Base-by-base conservation (phyloP, 1,140 invertebrate genomes). In the Macrobrachium nipponense region DNA sequence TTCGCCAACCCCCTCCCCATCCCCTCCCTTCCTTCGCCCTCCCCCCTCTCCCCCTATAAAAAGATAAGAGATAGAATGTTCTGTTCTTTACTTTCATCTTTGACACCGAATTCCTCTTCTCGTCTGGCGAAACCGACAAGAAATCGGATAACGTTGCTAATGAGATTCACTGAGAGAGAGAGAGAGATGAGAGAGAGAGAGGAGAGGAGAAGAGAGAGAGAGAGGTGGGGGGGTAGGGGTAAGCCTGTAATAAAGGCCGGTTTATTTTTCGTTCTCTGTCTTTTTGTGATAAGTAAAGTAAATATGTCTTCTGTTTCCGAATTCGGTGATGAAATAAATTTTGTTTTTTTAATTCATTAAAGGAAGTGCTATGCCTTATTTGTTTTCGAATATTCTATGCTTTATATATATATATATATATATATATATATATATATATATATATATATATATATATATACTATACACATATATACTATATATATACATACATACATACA, bases 181-280 rank as follows among this genome's bases (percentile, higher is more conserved):
- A 78, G 83, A 20, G 83, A 78, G 12, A 86, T n/a, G 76, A 20
- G 61, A 23, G 77, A 78, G 83, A n/a, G 75, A 62, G 23, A 73
- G 27, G 78, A 44, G 51, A 79, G 44, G 20, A 17, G 61, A 17
- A 79, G 51, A 79, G 44, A 79, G 51, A 23, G 20, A 66, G 18
- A 66, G 18, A 66, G 64, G 18, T 5, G 18, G 8, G 18, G 12
- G 18, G 12, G 18, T 7, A 8, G 23, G 18, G 8, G 18, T n/a
- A n/a, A n/a, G 23, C 2, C 7, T 11, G 23, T 66, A 66, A 8
- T 20, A 36, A 36, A 8, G 23, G 18, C 8, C 15, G 23, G 8
- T 8, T 79, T 59, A 17, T 59, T 36, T 36, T 36, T 79, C 51
- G 51, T 59, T 79, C n/a, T 79, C 15, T 79, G 20, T 79, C 51